phyloP scores from a whole-genome alignment of 2,888 invertebrate genomes.

The Acleris emargana region DNA sequence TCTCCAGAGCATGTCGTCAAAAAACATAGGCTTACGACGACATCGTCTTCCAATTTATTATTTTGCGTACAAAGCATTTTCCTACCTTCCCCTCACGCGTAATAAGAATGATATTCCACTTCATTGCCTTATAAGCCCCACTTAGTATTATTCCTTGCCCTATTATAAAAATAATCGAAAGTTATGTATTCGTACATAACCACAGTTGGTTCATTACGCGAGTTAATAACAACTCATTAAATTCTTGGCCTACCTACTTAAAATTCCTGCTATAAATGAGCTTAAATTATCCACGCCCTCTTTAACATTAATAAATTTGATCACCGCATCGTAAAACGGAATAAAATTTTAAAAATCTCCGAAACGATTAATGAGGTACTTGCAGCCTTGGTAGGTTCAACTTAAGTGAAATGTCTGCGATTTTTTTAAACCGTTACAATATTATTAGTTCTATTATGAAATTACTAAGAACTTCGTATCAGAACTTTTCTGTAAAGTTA shows the following conservation, averaged over 20 bases:
- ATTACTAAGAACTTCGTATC: no score
- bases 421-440: no score
- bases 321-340: no score
- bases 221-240: constrained; percentile 10
- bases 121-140: neutral
- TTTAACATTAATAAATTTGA: neutral
- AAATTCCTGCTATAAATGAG: constrained; percentile 16
- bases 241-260: constrained; percentile 17
- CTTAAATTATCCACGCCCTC: constrained; percentile 21
- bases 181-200: neutral
- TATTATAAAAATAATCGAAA: neutral
- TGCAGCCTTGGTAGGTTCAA: no score
- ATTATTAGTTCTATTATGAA: no score
- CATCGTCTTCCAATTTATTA: constrained; percentile 28
- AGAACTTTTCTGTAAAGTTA: no score
- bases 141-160: neutral
- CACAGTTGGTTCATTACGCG: neutral
- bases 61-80: constrained; percentile 24
- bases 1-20: neutral
- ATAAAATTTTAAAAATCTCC: no score
- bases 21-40: constrained; percentile 19
- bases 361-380: no score
- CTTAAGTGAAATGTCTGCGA: no score
- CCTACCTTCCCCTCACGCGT: constrained; percentile 20
- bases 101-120: constrained; percentile 6